These are phyloP conservation scores for Drosophila fulvimacula DNA, from an alignment of 2,888 invertebrate species.

Conservation along the genomic window DNA sequence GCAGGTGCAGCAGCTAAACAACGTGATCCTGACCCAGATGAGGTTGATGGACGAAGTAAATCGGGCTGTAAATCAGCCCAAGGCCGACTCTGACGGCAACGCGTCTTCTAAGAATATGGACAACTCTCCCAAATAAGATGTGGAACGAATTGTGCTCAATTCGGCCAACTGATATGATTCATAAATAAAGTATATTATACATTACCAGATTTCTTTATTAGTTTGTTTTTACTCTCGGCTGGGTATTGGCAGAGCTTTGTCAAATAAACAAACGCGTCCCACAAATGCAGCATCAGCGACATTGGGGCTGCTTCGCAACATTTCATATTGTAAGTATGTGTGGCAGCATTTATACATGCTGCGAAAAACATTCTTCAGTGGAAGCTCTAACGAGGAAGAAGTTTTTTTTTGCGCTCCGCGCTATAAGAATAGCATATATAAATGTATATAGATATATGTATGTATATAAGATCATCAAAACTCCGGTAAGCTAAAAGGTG, in stretches of 20 bases:
- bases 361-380: background rate
- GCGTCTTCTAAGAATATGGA: too few relatives aligned
- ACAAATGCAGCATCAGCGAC: background rate
- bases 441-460: too few relatives aligned
- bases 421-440: too few relatives aligned
- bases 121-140: too few relatives aligned
- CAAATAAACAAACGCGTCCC: background rate
- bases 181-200: background rate
- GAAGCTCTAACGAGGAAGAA: background rate
- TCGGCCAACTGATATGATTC: background rate
- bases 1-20: background rate
- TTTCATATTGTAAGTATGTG: background rate
- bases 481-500: background rate
- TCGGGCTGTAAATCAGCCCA: background rate
- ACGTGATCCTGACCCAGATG: background rate
- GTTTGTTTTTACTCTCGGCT: too few relatives aligned
- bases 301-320: background rate
- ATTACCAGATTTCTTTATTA: background rate
- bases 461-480: too few relatives aligned
- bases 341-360: background rate
- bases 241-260: too few relatives aligned
- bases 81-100: background rate
- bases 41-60: background rate
- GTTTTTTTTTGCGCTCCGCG: background rate
- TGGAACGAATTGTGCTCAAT: background rate